Base-by-base conservation (phyloP, 1,140 invertebrate genomes). In the Pseudoatta argentina region DNA sequence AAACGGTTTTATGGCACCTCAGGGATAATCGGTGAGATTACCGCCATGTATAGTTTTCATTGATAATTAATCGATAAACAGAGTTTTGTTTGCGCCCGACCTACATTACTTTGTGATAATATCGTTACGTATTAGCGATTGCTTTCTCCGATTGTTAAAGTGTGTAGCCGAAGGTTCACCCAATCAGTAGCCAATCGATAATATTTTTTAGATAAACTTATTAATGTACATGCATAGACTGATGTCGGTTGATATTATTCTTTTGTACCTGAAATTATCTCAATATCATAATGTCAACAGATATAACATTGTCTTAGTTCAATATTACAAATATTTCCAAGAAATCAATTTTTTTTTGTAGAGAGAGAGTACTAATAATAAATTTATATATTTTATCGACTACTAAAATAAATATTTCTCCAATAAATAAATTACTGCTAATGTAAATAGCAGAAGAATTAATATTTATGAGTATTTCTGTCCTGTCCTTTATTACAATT, bases 61-160 rank as follows among this genome's bases (percentile, higher is more conserved):
- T 86, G 90, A 91, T 91, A 91, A 91, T 91, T 91, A 88, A 91
- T 91, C 90, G 90, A 91, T 91, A 89, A 91, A 91, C 82, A 64
- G 34, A 73, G 59, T 71, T 87, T 76, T 91, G 90, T 91, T 91
- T 91, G 85, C 87, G 48, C 39, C 81, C 75, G 90, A 91, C 90
- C 90, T 91, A 91, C 90, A 91, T 91, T 91, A 86, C 89, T 82
- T 91, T 87, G 77, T 78, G 90, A 91, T 91, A 91, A 91, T 89
- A 57, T 63, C 78, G 48, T 71, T 75, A 57, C 48, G 21, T 59
- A 72, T 34, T n/a, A n/a, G 53, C 10, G 79, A 82, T 82, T 48
- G 55, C 69, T 53, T 55, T 69, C 39, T 69, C 66, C 48, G 79
- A 83, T 83, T 83, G 39, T 24, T 18, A 55, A 72, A 21, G 66